Evolutionary conservation across 2,888 invertebrate genomes (phyloP), one percentile per base, ranked within the genome.

Genomic region (Lepidochitona cinerea): DNA sequence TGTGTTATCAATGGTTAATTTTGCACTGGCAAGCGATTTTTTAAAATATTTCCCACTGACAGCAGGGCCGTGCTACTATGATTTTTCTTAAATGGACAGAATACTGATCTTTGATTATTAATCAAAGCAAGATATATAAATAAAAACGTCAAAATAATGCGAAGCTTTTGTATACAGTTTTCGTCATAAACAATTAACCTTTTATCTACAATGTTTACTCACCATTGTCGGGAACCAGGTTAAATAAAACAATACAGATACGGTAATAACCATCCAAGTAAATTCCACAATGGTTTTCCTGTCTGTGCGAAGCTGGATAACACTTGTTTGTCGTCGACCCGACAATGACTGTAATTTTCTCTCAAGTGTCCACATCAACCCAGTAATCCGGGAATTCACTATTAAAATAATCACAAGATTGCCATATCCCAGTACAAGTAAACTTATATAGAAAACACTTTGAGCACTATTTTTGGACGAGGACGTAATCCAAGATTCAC

Each of bases 401-500:
- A 74, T 41, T 7, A 78, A 41, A 7, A 79, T 76, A 26, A 78
- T 64, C 1, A 81, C 29, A 1, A 85, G 66, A 69, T 85, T 85
- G 6, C 75, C 49, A 35, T 76, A 84, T n/a, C 81, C 85, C 41
- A 81, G 77, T 9, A 76, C 59, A 29, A 86, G 67, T 37, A 83
- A 82, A 3, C 75, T 75, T n/a, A 84, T 66, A 52, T 80, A 80
- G 71, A 82, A 86, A 4, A 79, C 77, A 69, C 78, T 77, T 67
- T 84, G 75, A 36, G 72, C 72, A 0, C n/a, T 64, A 9, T 69
- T 52, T 18, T n/a, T n/a, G 0, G 83, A 82, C 6, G 71, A 77
- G 6, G 83, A 75, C 14, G 78, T 74, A 32, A 86, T 80, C 85
- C 85, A 85, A n/a, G 82, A 80, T 37, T 79, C 71, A 73, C 86